These are phyloP conservation scores for Drosophila cognata DNA, from an alignment of 2,888 invertebrate species.

Conservation along the genomic window DNA sequence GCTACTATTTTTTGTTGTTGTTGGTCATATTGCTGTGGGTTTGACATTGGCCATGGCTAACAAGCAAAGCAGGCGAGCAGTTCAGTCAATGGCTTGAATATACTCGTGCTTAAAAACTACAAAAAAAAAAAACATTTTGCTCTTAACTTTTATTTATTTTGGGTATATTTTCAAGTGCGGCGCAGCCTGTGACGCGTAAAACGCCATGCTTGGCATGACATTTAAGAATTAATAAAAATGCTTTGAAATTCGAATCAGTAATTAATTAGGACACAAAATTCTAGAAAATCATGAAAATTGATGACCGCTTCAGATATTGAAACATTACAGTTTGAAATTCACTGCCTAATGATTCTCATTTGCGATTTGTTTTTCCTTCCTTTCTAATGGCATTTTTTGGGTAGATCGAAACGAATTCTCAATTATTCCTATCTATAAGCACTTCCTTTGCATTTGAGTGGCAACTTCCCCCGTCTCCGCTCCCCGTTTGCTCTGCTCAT, in stretches of 20 bases:
- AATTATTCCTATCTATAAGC: constrained; percentile 16
- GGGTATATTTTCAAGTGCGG: not conserved
- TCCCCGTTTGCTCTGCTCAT: not conserved
- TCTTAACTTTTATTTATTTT: not conserved
- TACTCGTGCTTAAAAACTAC: not conserved
- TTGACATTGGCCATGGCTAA: constrained; percentile 53
- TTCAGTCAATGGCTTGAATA: constrained; percentile 3
- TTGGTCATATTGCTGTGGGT: constrained; percentile 22
- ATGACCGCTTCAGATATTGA: not conserved
- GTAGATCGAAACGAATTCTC: constrained; percentile 1
- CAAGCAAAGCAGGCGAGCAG: constrained; percentile 12
- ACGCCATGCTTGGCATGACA: not conserved
- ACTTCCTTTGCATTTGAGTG: not conserved
- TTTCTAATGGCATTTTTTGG: not conserved
- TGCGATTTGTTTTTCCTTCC: not conserved
- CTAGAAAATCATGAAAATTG: not conserved
- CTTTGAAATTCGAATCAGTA: not conserved
- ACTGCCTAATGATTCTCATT: not conserved
- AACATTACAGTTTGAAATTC: not conserved
- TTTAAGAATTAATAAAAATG: not conserved
- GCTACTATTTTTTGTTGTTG: constrained; percentile 10
- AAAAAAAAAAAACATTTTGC: not conserved
- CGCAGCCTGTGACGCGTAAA: not conserved
- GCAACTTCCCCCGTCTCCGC: too few relatives aligned
- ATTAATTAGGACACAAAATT: not conserved